Evolutionary conservation across 2,888 invertebrate species (phyloP).

Genomic region (Meloe dianella): DNA sequence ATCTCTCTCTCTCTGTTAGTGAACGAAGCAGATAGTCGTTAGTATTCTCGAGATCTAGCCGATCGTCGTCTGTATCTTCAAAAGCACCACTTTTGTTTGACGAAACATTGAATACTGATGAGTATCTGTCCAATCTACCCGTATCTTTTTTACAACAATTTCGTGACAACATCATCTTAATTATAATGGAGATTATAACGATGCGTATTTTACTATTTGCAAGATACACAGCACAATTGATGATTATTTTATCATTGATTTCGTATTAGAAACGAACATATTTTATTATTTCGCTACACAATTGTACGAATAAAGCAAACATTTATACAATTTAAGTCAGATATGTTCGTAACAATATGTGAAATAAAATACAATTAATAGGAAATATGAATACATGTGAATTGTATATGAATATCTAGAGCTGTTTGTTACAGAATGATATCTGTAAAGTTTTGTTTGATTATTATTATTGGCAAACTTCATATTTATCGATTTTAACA

Average conservation of each 20-base stretch:
- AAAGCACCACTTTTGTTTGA: no score
- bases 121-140: background rate
- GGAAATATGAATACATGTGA: background rate
- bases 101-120: no score
- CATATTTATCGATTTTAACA: no score
- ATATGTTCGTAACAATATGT: slow-evolving; percentile 1
- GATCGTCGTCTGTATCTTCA: no score
- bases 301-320: slow-evolving; percentile 33
- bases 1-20: no score
- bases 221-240: slow-evolving; percentile 45
- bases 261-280: background rate
- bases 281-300: slow-evolving; percentile 12
- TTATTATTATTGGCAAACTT: background rate
- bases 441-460: background rate
- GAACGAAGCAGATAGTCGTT: no score
- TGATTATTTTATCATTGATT: slow-evolving; percentile 32
- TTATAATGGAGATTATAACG: background rate
- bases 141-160: slow-evolving; percentile 9
- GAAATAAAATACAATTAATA: background rate
- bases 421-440: no score
- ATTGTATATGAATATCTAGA: background rate
- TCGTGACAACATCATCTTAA: background rate
- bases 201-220: slow-evolving; percentile 4
- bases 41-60: no score
- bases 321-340: slow-evolving; percentile 16